These are phyloP conservation scores for Brassicogethes aeneus DNA, from an alignment of 2,888 invertebrate species.

Conservation along the genomic window DNA sequence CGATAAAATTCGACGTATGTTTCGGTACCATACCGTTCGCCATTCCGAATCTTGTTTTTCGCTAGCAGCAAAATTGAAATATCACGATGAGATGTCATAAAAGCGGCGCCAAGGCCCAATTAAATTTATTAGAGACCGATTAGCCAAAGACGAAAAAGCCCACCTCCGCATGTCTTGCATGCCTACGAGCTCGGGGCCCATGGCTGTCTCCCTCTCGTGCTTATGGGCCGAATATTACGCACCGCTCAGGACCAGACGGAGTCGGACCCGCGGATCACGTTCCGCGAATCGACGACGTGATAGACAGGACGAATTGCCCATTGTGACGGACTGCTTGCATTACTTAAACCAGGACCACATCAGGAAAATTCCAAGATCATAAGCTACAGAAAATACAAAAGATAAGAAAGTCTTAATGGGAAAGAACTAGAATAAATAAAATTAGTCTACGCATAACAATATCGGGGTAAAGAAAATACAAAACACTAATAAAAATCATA, in stretches of 20 bases:
- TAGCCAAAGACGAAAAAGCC: background rate
- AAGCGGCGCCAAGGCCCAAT: background rate
- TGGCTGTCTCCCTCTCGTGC: slow-evolving; percentile 21
- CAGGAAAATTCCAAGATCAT: slow-evolving; percentile 2
- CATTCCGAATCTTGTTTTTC: too few species aligned
- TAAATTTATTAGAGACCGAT: background rate
- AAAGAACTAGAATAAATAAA: too few species aligned
- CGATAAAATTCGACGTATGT: too few species aligned
- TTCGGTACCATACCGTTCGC: too few species aligned
- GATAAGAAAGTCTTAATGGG: too few species aligned
- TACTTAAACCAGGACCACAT: slow-evolving; percentile 8
- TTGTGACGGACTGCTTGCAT: slow-evolving; percentile 30
- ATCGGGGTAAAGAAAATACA: too few species aligned
- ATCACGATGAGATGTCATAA: slow-evolving; percentile 1
- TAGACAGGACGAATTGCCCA: slow-evolving; percentile 37
- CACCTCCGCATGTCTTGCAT: slow-evolving; percentile 29
- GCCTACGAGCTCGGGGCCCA: slow-evolving; percentile 14
- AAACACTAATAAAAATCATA: too few species aligned
- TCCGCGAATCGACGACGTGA: slow-evolving; percentile 36
- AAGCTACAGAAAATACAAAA: too few species aligned
- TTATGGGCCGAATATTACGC: slow-evolving; percentile 21
- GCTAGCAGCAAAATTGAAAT: slow-evolving; percentile 1
- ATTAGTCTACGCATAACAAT: too few species aligned
- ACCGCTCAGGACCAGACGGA: slow-evolving; percentile 25
- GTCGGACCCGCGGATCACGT: slow-evolving; percentile 20